Evolutionary conservation across 2,888 invertebrate genomes (phyloP), one percentile per base, ranked within the genome.

Genomic region (Scaptomyza flava): DNA sequence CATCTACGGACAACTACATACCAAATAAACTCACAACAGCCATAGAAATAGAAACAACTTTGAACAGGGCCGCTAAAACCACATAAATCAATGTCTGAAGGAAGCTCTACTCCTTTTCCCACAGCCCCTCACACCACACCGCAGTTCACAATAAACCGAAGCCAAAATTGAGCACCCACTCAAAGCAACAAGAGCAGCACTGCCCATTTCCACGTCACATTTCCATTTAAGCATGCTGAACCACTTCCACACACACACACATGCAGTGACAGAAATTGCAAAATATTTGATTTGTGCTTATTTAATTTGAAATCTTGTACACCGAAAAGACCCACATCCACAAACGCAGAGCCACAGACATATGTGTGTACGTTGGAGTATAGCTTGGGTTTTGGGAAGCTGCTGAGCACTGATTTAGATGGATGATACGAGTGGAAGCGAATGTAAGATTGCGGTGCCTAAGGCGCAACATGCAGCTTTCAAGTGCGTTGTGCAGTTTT

Each of bases 271-370:
- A 84, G 87, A 81, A 77, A 75, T 75, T 78, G 79, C 69, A 87
- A 84, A 89, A 87, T 83, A 87, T 89, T 89, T 89, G 89, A 84
- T 89, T 89, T 89, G 85, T 73, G 87, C 87, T 81, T 81, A 83
- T 89, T 87, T 84, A 87, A 87, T 83, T 87, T 84, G 72, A 82
- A 84, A 74, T 81, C 68, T 88, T 68, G 68, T 36, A 67, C 66
- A 66, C 67, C 68, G 52, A 63, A 52, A 56, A 58, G 9, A 41
- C 41, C 46, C 59, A 66, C 34, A 56, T 51, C 14, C 61, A 59
- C 54, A 57, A 48, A 8, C 45, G 11, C 5, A n/a, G 51, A 68
- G 50, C 67, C 81, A 56, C 84, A 77, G 42, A 41, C 61, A 41
- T 41, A 41, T 9, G 33, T 9, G 11, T 17, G 38, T 17, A 17